These are phyloP conservation scores for Tipula vernalis DNA, from an alignment of 2,888 invertebrate genomes.

Conservation along the genomic window DNA sequence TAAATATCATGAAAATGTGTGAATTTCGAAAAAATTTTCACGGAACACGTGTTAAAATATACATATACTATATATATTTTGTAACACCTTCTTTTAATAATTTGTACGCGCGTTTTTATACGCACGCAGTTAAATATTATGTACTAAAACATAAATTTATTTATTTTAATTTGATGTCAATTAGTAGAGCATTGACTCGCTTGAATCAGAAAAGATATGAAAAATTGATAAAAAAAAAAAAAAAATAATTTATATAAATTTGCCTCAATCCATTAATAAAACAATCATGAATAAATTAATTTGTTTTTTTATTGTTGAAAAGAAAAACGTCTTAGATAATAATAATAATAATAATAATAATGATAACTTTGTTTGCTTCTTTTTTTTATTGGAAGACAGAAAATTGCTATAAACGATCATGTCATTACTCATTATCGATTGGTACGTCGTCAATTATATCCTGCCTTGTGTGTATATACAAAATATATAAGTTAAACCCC, in stretches of 20 bases:
- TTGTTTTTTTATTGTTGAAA: background rate
- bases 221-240: background rate
- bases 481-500: background rate
- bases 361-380: background rate
- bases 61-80: background rate
- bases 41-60: background rate
- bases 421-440: background rate
- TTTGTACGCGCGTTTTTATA: background rate
- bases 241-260: background rate
- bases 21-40: background rate
- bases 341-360: background rate
- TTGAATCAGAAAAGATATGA: background rate
- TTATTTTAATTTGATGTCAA: background rate
- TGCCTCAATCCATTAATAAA: background rate
- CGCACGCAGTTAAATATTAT: background rate
- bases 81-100: background rate
- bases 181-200: background rate
- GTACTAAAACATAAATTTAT: background rate
- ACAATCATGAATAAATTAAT: constrained; percentile 4
- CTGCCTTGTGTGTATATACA: background rate
- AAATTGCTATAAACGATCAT: background rate
- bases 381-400: background rate
- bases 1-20: background rate
- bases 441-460: background rate
- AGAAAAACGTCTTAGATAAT: background rate